These are phyloP conservation scores for Tetragnatha versicolor DNA, from an alignment of 1,140 invertebrate genomes.

Conservation along the genomic window DNA sequence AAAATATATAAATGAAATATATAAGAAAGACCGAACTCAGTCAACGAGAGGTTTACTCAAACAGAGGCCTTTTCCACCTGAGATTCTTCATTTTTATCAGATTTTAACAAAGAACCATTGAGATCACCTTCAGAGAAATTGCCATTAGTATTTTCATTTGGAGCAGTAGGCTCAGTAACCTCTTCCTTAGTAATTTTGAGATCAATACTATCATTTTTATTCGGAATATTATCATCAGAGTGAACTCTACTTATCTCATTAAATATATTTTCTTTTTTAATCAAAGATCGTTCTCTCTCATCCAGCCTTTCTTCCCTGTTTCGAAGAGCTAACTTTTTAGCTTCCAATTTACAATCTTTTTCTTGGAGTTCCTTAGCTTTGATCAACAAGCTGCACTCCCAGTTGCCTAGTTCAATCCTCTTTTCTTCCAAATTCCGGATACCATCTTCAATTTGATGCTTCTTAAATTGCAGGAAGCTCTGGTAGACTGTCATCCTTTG, in stretches of 20 bases:
- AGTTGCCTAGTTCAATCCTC: slow-evolving; percentile 30
- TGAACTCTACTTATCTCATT: background rate
- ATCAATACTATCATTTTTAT: background rate
- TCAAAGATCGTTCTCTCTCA: slow-evolving; percentile 7
- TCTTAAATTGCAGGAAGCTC: slow-evolving; percentile 35
- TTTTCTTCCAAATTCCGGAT: slow-evolving; percentile 23
- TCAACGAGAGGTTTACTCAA: too few species aligned
- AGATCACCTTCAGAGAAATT: background rate
- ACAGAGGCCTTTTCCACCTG: too few species aligned
- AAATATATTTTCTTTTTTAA: background rate
- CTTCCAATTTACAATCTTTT: slow-evolving; percentile 14
- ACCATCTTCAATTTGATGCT: slow-evolving; percentile 21
- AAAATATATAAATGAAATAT: too few species aligned
- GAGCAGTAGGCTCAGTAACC: background rate
- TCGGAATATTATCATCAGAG: background rate
- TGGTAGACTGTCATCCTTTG: slow-evolving; percentile 38
- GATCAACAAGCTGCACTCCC: slow-evolving; percentile 7
- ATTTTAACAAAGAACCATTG: too few species aligned
- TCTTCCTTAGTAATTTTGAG: background rate
- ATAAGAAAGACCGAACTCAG: too few species aligned
- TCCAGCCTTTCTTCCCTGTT: slow-evolving; percentile 13
- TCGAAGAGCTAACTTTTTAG: background rate
- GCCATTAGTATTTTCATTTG: background rate
- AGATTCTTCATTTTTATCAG: too few species aligned
- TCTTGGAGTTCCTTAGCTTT: slow-evolving; percentile 12